A percentile compares a stretch with the other conserved stretches of the same genome.
Evolutionary conservation across 2,797 vertebrate genomes (phyloP).

Genomic region (Sciurus vulgaris): DNA sequence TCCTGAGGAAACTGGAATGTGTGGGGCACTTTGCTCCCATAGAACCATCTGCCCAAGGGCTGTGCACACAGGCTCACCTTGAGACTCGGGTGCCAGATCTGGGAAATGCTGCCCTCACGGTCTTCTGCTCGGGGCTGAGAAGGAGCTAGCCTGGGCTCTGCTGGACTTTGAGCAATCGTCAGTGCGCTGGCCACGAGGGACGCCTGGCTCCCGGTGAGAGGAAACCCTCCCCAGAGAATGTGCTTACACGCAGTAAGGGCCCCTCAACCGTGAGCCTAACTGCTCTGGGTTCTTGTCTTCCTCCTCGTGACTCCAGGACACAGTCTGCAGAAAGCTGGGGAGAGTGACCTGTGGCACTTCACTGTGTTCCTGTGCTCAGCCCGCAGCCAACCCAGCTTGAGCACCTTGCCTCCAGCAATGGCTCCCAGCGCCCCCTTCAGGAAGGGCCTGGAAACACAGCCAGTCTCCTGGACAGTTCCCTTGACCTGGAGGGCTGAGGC

Average conservation of each 20-base stretch:
- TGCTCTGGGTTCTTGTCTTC: fast-evolving
- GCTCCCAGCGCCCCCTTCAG: not conserved
- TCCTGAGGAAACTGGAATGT: not conserved
- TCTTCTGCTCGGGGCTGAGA: too few species aligned
- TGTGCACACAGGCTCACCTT: not conserved
- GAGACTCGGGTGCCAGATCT: not conserved
- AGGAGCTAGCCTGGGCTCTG: not conserved
- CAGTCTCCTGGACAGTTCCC: not conserved
- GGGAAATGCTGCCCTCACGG: not conserved
- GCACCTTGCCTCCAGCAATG: not conserved
- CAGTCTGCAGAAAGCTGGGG: not conserved
- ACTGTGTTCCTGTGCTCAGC: too few species aligned
- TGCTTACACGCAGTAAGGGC: not conserved
- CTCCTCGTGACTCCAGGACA: not conserved
- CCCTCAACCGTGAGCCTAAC: not conserved
- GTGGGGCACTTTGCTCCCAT: not conserved
- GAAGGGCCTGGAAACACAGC: not conserved
- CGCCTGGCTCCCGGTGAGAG: fast-evolving
- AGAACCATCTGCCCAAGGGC: not conserved
- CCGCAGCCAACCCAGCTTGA: too few species aligned
- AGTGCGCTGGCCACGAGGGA: not conserved
- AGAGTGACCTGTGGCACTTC: not conserved
- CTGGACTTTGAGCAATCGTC: not conserved
- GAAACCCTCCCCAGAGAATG: not conserved
- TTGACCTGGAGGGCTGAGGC: not conserved